Base-by-base conservation (phyloP, 2,113 vertebrate species). In the Seriola rivoliana region DNA sequence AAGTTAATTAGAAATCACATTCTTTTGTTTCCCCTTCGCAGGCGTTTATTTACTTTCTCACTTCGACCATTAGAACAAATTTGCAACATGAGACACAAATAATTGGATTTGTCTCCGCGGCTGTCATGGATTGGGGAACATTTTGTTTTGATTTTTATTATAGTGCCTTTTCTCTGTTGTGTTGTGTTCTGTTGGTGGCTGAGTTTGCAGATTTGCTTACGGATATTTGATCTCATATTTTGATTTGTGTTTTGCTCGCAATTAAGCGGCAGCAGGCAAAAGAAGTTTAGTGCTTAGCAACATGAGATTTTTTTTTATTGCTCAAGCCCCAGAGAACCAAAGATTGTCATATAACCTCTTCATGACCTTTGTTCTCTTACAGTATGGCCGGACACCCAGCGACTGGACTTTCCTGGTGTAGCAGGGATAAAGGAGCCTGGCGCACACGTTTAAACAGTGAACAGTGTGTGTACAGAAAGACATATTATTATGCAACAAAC, bases 1-100 rank as follows among this genome's bases (percentile, higher is more conserved):
- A 95, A 95, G 94, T 95, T 96, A 96, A 96, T 96, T 96, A 96
- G 93, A 96, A 96, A 95, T 94, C 90, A 84, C 92, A 90, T 95
- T 90, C 91, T 94, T 94, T 96, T 95, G 95, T 94, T 95, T 94
- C 93, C 93, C 92, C 91, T 93, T 91, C 84, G 90, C 94, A 76
- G 93, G 89, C 87, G 84, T 91, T 94, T 95, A 94, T 96, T 95
- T 96, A 94, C 94, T 94, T 94, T 91, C 91, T 91, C 90, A 91
- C 94, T 95, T 88, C 89, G 78, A 92, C 94, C 93, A 95, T 95
- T 95, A 95, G 93, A 95, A 93, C 93, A 95, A 95, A 96, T 96
- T 95, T 96, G 91, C 94, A 91, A 94, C 93, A 95, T 94, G 93
- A 95, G 94, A 95, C 86, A 82, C 92, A 93, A 95, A 95, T 96